These are phyloP conservation scores for Trachemys scripta DNA, from an alignment of 2,113 vertebrate species.

Conservation along the genomic window DNA sequence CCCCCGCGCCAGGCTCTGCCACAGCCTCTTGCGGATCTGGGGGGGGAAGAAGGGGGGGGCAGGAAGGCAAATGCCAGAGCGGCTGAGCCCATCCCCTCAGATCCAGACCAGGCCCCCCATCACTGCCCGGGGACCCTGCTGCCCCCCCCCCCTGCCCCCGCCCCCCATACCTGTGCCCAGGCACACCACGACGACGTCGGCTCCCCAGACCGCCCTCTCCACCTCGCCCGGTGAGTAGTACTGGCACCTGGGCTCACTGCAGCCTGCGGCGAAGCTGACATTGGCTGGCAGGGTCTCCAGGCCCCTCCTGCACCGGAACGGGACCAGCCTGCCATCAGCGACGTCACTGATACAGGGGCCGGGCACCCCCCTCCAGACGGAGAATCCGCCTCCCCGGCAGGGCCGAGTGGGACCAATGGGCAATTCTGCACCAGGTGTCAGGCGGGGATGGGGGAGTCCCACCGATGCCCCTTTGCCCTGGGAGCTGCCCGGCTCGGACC, in stretches of 20 bases:
- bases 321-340: not conserved
- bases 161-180: constrained; percentile 72
- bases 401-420: no score
- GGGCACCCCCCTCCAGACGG: not conserved
- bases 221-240: not conserved
- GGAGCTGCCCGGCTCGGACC: not conserved
- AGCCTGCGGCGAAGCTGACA: constrained; percentile 43
- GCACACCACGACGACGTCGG: constrained; percentile 65
- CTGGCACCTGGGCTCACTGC: constrained; percentile 1
- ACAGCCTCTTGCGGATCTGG: no score
- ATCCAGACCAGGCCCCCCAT: no score
- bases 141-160: not conserved
- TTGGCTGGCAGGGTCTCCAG: constrained; percentile 43
- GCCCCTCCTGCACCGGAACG: constrained; percentile 53
- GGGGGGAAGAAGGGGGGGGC: accelerated
- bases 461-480: no score
- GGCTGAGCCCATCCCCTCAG: no score
- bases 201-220: not conserved
- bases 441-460: no score
- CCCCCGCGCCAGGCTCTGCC: no score
- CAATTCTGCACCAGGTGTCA: no score
- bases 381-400: not conserved
- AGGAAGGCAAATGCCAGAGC: no score
- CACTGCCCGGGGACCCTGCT: not conserved
- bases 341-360: not conserved